Conservation (phyloP, 2,888 invertebrate genomes). For the Gryllus longicercus region DNA sequence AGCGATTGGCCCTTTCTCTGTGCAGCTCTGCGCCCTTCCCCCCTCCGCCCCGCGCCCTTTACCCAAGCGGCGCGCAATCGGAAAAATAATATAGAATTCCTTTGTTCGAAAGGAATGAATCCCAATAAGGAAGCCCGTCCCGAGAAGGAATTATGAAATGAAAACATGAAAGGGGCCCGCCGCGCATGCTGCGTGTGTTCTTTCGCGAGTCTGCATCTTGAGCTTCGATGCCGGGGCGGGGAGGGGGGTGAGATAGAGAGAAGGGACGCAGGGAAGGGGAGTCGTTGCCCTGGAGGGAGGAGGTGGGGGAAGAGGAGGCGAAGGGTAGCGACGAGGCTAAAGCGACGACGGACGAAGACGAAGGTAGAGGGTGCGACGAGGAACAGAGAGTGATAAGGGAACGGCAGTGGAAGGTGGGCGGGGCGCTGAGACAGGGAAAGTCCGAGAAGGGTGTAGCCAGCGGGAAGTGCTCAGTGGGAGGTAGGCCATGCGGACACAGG, state of each 20-base stretch:
- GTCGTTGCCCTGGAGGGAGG: not conserved
- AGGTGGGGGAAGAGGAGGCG: not conserved
- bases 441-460: too few species aligned
- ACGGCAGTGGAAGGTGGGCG: not conserved
- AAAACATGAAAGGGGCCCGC: not conserved
- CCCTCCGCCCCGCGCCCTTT: not conserved
- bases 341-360: not conserved
- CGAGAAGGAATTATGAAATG: slow-evolving; percentile 4
- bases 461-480: too few species aligned
- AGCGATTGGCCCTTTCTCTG: not conserved
- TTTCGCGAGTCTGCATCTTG: not conserved
- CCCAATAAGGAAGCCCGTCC: not conserved
- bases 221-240: not conserved
- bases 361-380: not conserved
- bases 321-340: not conserved
- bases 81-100: slow-evolving; percentile 17
- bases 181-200: not conserved
- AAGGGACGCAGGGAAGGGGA: not conserved
- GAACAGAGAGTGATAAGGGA: not conserved
- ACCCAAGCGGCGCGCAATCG: not conserved
- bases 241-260: not conserved
- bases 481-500: too few species aligned
- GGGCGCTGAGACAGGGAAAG: too few species aligned
- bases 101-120: slow-evolving; percentile 7
- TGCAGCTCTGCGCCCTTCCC: not conserved